Percentiles rank a stretch among this genome's conserved stretches.
Conservation (phyloP, 2,888 invertebrate species). For the Idaea dimidiata region DNA sequence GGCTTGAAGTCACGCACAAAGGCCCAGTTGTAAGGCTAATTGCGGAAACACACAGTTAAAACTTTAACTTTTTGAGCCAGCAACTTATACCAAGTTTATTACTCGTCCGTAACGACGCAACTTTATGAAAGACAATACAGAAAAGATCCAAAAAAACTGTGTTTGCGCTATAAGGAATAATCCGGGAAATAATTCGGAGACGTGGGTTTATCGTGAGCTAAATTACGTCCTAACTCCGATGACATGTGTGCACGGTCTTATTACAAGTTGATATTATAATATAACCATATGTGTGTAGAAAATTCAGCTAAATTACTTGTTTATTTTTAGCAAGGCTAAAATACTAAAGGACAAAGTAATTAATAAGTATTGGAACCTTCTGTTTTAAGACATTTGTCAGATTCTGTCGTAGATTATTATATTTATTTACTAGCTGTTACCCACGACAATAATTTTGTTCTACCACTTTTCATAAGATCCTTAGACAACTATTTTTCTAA, state of each 20-base stretch:
- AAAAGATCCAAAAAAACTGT: neutral
- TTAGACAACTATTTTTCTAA: too few relatives aligned
- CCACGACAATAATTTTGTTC: too few relatives aligned
- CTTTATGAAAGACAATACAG: neutral
- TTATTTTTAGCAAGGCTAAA: neutral
- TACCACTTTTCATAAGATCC: too few relatives aligned
- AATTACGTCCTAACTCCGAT: neutral
- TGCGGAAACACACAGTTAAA: too few relatives aligned
- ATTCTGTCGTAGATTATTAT: too few relatives aligned
- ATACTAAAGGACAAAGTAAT: too few relatives aligned
- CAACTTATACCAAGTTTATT: neutral
- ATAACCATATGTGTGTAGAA: neutral
- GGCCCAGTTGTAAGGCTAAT: too few relatives aligned
- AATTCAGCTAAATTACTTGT: neutral
- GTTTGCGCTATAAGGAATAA: neutral
- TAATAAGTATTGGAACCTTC: too few relatives aligned
- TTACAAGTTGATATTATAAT: neutral
- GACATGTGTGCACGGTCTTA: neutral
- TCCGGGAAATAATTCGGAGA: neutral
- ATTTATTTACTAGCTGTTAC: too few relatives aligned
- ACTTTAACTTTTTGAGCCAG: neutral
- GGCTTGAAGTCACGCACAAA: too few relatives aligned
- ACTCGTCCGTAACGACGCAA: neutral
- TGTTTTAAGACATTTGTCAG: too few relatives aligned
- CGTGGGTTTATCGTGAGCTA: neutral